Conservation (phyloP, 2,797 vertebrate genomes). For the Silurus lanzhouensis region DNA sequence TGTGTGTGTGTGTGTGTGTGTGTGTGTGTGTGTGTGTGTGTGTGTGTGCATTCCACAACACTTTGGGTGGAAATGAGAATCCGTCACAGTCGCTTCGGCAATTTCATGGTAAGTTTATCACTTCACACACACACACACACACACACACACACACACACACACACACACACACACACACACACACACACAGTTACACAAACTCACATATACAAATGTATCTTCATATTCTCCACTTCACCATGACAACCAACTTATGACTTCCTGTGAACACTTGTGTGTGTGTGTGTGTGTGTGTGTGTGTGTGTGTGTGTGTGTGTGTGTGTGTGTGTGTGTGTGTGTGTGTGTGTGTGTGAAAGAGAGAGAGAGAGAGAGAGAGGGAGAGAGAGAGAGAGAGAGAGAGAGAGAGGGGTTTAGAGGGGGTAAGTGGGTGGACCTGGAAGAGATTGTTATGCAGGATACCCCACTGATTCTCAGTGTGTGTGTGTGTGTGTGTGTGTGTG, state of each 20-base stretch:
- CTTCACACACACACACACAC: conserved; percentile 48
- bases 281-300: conserved; percentile 4
- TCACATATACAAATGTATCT: conserved; percentile 36
- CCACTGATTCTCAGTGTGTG: conserved; percentile 43
- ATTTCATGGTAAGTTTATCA: conserved; percentile 55
- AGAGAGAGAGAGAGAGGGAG: not conserved
- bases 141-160: conserved; percentile 42
- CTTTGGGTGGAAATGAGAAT: conserved; percentile 58
- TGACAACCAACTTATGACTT: conserved; percentile 58
- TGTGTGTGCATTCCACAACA: conserved; percentile 42
- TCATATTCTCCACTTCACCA: conserved; percentile 54
- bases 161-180: conserved; percentile 18
- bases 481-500: conserved; percentile 25
- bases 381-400: not conserved
- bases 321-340: no score
- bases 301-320: conserved; percentile 5
- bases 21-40: conserved; percentile 19
- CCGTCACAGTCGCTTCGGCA: conserved; percentile 57
- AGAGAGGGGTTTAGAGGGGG: conserved; percentile 36
- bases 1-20: conserved; percentile 7
- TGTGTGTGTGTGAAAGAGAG: not conserved
- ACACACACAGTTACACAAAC: conserved; percentile 22
- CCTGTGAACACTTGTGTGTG: conserved; percentile 42
- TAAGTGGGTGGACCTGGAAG: conserved; percentile 48
- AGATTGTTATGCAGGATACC: conserved; percentile 58